Conservation (phyloP, 2,113 vertebrate species). For the Thamnophis sirtalis region DNA sequence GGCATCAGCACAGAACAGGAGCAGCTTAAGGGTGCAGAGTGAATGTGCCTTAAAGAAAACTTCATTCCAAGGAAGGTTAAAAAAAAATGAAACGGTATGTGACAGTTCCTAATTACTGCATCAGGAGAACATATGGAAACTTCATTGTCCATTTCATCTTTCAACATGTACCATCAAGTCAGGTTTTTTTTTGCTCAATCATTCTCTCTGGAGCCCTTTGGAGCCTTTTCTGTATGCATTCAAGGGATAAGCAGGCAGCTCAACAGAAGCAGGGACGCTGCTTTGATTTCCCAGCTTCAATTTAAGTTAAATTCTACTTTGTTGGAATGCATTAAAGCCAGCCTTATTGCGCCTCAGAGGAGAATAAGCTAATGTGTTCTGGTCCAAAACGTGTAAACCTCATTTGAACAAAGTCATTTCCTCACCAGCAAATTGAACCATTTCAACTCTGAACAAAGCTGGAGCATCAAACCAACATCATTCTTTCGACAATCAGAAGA, state of each 20-base stretch:
- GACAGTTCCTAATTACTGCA: constrained; percentile 87
- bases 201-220: constrained; percentile 67
- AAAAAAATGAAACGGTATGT: constrained; percentile 78
- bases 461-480: neutral
- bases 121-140: constrained; percentile 89
- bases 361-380: neutral
- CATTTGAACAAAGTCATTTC: neutral
- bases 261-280: constrained; percentile 39
- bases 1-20: neutral
- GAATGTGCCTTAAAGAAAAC: constrained; percentile 62
- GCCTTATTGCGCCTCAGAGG: constrained; percentile 28
- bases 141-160: constrained; percentile 89
- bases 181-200: constrained; percentile 76
- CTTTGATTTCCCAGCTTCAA: constrained; percentile 55
- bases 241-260: neutral
- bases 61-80: constrained; percentile 70
- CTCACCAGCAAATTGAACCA: constrained; percentile 1
- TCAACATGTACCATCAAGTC: constrained; percentile 80
- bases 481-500: neutral
- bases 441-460: constrained; percentile 19
- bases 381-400: constrained; percentile 9
- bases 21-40: neutral
- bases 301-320: constrained; percentile 24
- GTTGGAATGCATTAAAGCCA: constrained; percentile 24
- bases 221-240: constrained; percentile 53